Percentiles rank a stretch among this genome's conserved stretches.
Evolutionary conservation across 2,888 invertebrate species (phyloP).

Genomic region (Theretra japonica): DNA sequence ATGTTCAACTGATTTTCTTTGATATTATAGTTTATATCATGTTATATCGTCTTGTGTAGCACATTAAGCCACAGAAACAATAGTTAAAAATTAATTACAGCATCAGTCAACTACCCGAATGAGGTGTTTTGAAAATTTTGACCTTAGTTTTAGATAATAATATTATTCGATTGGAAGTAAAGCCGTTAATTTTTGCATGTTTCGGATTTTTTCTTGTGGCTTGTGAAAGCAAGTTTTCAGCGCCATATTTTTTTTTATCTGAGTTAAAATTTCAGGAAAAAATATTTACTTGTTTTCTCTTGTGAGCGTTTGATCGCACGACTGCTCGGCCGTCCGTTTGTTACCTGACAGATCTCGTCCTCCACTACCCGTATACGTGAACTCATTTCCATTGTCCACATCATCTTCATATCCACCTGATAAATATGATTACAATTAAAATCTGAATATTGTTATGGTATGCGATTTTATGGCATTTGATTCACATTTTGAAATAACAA

Average conservation of each 20-base stretch:
- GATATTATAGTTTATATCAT: too few species aligned
- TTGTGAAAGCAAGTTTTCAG: too few species aligned
- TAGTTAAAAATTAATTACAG: too few species aligned
- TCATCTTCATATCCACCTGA: conserved; percentile 94
- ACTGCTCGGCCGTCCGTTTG: conserved; percentile 91
- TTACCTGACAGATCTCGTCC: conserved; percentile 93
- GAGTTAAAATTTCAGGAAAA: not conserved
- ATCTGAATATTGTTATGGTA: not conserved
- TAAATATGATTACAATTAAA: not conserved
- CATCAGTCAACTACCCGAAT: too few species aligned
- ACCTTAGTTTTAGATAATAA: too few species aligned
- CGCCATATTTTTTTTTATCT: too few species aligned
- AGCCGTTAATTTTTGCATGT: too few species aligned
- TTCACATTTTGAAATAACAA: not conserved
- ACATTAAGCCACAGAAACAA: too few species aligned
- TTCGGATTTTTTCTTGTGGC: too few species aligned
- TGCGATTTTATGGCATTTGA: not conserved
- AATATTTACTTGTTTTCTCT: conserved; percentile 88
- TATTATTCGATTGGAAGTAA: too few species aligned
- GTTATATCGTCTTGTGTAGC: too few species aligned
- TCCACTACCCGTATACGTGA: conserved; percentile 93
- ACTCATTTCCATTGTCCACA: conserved; percentile 91
- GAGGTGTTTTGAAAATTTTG: too few species aligned
- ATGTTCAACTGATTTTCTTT: not conserved
- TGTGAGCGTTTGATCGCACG: conserved; percentile 90